phyloP scores from a whole-genome alignment of 2,113 vertebrate genomes.

The Forbesichthys agassizii region DNA sequence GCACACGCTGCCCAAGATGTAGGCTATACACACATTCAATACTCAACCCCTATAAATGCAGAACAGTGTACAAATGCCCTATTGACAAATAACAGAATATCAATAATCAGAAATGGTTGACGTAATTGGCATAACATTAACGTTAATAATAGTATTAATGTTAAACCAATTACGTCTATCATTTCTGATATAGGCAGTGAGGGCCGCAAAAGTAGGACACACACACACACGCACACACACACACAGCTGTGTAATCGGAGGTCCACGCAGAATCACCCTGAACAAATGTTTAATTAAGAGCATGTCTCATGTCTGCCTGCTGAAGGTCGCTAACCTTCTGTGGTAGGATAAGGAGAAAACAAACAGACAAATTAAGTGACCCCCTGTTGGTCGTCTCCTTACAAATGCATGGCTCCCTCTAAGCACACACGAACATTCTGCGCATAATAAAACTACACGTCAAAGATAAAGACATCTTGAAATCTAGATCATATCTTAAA shows the following conservation, averaged over 20 bases:
- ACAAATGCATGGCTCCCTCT: too few relatives aligned
- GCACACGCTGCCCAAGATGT: constrained; percentile 5
- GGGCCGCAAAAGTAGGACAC: constrained; percentile 22
- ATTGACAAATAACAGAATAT: constrained; percentile 52
- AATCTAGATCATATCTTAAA: too few relatives aligned
- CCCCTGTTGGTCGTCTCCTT: too few relatives aligned
- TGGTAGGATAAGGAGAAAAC: constrained; percentile 13
- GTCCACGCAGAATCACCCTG: constrained; percentile 1
- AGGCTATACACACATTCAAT: constrained; percentile 30
- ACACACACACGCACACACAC: neutral
- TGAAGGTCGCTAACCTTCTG: constrained; percentile 10
- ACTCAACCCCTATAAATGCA: constrained; percentile 43
- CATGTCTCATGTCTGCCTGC: neutral
- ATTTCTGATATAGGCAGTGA: constrained; percentile 43
- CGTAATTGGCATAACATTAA: too few relatives aligned
- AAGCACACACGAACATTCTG: too few relatives aligned
- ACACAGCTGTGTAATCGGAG: neutral
- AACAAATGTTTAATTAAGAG: constrained; percentile 27
- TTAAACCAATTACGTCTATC: neutral
- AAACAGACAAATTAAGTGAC: neutral
- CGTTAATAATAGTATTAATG: too few relatives aligned
- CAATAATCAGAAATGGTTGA: constrained; percentile 37
- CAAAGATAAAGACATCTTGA: too few relatives aligned
- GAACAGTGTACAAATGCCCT: constrained; percentile 42
- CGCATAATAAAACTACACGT: too few relatives aligned